These are phyloP conservation scores for Galeopsomyia nigrocyanea DNA, from an alignment of 2,888 invertebrate genomes.

Conservation along the genomic window DNA sequence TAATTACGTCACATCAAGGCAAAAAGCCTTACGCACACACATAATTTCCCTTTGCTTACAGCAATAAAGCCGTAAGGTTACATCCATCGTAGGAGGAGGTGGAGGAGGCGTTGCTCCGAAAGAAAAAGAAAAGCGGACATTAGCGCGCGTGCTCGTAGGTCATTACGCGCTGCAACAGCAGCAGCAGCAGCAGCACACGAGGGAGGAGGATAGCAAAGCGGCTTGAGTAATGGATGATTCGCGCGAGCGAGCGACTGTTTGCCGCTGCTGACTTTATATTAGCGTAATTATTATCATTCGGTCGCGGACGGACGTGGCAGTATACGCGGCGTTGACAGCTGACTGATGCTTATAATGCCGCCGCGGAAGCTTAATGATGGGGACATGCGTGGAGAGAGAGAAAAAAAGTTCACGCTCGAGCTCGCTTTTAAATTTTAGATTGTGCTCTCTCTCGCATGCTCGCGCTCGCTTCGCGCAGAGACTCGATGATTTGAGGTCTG, in stretches of 20 bases:
- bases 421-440: constrained; percentile 7
- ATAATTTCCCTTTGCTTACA: no score
- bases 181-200: no score
- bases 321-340: constrained; percentile 31
- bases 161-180: no score
- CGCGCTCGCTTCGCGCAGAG: not conserved
- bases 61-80: no score
- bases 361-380: constrained; percentile 18
- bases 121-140: no score
- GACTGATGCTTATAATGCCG: constrained; percentile 42
- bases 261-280: constrained; percentile 34
- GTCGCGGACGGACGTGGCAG: not conserved
- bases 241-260: constrained; percentile 8
- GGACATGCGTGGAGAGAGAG: not conserved
- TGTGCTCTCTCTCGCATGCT: no score
- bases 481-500: no score
- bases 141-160: no score
- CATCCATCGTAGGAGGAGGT: no score
- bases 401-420: not conserved
- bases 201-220: not conserved
- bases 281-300: constrained; percentile 38
- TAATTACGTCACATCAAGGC: constrained; percentile 27
- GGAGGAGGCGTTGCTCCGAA: no score
- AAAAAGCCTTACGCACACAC: not conserved
- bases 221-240: constrained; percentile 37